Base-by-base conservation (phyloP, 2,797 vertebrate species). In the Myripristis murdjan region DNA sequence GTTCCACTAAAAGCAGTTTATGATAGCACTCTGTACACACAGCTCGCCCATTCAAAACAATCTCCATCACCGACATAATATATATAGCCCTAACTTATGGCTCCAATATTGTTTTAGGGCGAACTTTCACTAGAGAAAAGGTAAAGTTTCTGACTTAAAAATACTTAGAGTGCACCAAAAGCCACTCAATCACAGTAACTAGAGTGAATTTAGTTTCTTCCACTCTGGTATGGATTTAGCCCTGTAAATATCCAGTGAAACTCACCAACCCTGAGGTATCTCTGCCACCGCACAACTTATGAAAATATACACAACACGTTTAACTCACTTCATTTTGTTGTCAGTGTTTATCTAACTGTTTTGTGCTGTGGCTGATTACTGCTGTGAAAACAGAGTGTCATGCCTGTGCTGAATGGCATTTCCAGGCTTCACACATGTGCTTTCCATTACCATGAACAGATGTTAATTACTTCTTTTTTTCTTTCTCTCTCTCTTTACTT, bases 391-490 rank as follows among this genome's bases (percentile, higher is more conserved):
- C 70, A 86, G 72, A 86, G 84, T 63, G 73, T 76, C 64, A 75
- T 73, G 81, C 72, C 62, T 56, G 24, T 23, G 53, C 72, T 69
- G 69, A 79, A 70, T 79, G 81, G 64, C 81, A 73, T 86, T 86
- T 86, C 64, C 64, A 78, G 68, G 48, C 75, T 62, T 61, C 48
- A 56, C 73, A 86, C 73, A 84, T 84, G 75, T 89, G 86, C 64
- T 90, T 75, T 82, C 76, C 37, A 83, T 91, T 87, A 81, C 81
- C 56, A 56, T 28, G 70, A 92, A 77, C 89, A 94, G 83, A 91
- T 93, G 91, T 86, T 90, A 67, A 74, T 84, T 80, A 58, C 59
- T 73, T 48, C 54, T 55, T 60, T 58, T 53, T 46, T 28, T 35
- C 23, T n/a, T n/a, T n/a, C n/a, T n/a, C n/a, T n/a, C n/a, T n/a